phyloP scores from a whole-genome alignment of 2,113 vertebrate species.

The Sigmodon hispidus region DNA sequence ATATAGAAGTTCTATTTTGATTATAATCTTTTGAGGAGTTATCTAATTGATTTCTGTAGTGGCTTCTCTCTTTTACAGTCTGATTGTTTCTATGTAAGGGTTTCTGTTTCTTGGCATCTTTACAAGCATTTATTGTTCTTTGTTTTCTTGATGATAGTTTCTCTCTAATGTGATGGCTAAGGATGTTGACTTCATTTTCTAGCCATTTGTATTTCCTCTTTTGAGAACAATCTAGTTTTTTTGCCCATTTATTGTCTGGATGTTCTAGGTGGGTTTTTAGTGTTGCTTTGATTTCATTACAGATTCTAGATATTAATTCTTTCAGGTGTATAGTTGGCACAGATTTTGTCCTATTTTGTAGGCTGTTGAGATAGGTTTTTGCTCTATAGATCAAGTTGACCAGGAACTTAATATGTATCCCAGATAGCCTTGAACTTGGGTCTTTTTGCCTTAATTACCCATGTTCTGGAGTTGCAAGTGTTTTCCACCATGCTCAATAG shows the following conservation, averaged over 20 bases:
- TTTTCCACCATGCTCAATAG: background rate
- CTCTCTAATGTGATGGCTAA: background rate
- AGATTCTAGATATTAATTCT: background rate
- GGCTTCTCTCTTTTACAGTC: background rate
- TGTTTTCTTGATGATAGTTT: background rate
- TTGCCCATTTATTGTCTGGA: background rate
- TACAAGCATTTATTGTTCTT: background rate
- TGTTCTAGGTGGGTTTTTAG: background rate
- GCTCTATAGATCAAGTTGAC: background rate
- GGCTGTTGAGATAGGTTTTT: background rate
- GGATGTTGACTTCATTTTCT: background rate
- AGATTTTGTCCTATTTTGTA: background rate
- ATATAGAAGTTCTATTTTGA: background rate
- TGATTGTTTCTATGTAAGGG: background rate
- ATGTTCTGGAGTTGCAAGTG: background rate
- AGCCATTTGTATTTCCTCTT: background rate
- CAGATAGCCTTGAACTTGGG: background rate
- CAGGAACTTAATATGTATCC: background rate
- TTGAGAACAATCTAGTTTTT: background rate
- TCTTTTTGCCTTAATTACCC: background rate
- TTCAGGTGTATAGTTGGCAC: background rate
- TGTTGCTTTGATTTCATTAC: background rate
- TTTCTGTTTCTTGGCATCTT: background rate
- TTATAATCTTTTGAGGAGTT: background rate
- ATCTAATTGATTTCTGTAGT: background rate